Conservation (phyloP, 2,888 invertebrate species). For the Tryphoninae sp. region DNA sequence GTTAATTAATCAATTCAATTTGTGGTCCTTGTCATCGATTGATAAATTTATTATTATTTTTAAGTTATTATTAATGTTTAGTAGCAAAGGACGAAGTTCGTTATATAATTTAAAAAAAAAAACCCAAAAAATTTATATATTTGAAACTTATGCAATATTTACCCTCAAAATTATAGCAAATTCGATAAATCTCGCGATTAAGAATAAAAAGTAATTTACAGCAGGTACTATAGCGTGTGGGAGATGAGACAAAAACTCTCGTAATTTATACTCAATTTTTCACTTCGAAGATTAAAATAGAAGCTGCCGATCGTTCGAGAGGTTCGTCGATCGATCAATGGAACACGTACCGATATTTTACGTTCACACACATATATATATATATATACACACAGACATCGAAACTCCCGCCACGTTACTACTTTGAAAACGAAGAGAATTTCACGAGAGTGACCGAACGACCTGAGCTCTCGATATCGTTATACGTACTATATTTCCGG, state of each 20-base stretch:
- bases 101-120: too few relatives aligned
- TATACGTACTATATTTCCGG: constrained; percentile 31
- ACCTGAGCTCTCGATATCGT: constrained; percentile 38
- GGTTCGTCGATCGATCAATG: constrained; percentile 43
- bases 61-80: too few relatives aligned
- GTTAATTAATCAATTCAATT: too few relatives aligned
- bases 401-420: constrained; percentile 15
- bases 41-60: not conserved
- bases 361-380: not conserved
- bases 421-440: constrained; percentile 35
- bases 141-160: not conserved
- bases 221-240: not conserved
- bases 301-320: constrained; percentile 2
- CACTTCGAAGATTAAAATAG: not conserved
- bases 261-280: not conserved
- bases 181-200: not conserved
- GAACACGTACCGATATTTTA: not conserved
- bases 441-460: constrained; percentile 47
- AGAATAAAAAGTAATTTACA: not conserved
- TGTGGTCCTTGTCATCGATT: too few relatives aligned
- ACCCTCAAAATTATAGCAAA: not conserved
- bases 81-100: too few relatives aligned
- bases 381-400: constrained; percentile 3
- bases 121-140: too few relatives aligned
- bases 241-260: not conserved